Base-by-base conservation (phyloP, 2,113 vertebrate species). In the Channa argus region DNA sequence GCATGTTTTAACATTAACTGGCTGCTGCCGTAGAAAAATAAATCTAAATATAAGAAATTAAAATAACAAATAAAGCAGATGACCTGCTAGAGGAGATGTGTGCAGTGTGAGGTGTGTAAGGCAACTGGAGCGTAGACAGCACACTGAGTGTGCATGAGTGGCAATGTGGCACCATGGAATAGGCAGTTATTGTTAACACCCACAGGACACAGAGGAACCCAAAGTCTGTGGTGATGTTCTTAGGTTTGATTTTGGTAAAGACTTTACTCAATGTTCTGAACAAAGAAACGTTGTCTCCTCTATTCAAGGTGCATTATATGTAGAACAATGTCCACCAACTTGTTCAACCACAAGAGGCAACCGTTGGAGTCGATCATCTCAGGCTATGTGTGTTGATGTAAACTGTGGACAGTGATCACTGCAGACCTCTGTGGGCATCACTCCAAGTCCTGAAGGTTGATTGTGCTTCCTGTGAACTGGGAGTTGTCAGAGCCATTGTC, bases 371-470 rank as follows among this genome's bases (percentile, higher is more conserved):
- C 38, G 69, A 10, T 77, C 50, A 44, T 80, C 55, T 59, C 59
- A 13, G 36, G 33, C 46, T 46, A 5, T 6, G 59, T 74, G 62
- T 58, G 37, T 45, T 7, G 33, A 44, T 60, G 69, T 73, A 73
- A 90, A 69, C 53, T 45, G 51, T 38, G 12, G 12, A 44, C 36
- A 41, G 55, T 47, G 50, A 5, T 13, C 12, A 8, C 7, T 14
- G 24, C 38, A 7, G 66, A 39, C 47, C 49, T 37, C 15, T 15
- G 53, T 1, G 9, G 6, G 0, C 9, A 0, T 97, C 93, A 98
- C 91, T 97, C 97, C 86, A 98, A 89, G 88, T 99, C 97, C 93
- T 95, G 95, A 4, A 98, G 91, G 80, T 97, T 98, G 91, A 98
- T 96, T 83, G 97, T 98, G 92, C 97, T 99, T 91, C 97, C 96